Base-by-base conservation (phyloP, 2,888 invertebrate genomes). In the Scaeva pyrastri region DNA sequence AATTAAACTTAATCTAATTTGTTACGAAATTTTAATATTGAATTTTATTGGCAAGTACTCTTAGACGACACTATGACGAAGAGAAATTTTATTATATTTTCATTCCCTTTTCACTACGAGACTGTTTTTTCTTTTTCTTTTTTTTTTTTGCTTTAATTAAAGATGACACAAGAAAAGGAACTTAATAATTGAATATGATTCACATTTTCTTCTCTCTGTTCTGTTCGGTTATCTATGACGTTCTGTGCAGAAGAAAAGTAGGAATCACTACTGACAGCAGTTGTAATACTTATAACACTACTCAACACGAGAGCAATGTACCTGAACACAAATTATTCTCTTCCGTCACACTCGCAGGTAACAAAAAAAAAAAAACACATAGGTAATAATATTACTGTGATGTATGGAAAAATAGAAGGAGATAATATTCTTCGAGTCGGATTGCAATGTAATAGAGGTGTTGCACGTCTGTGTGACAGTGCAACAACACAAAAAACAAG, bases 151-250 rank as follows among this genome's bases (percentile, higher is more conserved):
- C 8, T 31, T 31, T 12, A 58, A 26, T 19, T 68, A 36, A 14
- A 60, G 71, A 79, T 58, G 74, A 84, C 62, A 75, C 50, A 71
- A 36, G 36, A 36, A 75, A 84, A 80, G 71, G 19, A 31, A 43
- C n/a, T 79, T 77, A 56, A 43, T 77, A 71, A 43, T 48, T 71
- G 16, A 48, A 48, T 48, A 36, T 66, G 66, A 48, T 66, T 66
- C 66, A 66, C 31, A 21, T 78, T 74, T 60, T 70, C 68, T 64
- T 10, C 23, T 68, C 50, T 66, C 50, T 50, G 12, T 60, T 19
- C 70, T 23, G 36, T 45, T 74, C 48, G 64, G 80, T 73, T 85
- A 81, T 77, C 76, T 80, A 50, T 85, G 79, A 81, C 68, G 81
- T 85, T 72, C 62, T 70, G 31, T 23, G 48, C 31, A 23, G 58